Evolutionary conservation across 2,797 vertebrate genomes (phyloP).

Genomic region (Pempheris klunzingeri): DNA sequence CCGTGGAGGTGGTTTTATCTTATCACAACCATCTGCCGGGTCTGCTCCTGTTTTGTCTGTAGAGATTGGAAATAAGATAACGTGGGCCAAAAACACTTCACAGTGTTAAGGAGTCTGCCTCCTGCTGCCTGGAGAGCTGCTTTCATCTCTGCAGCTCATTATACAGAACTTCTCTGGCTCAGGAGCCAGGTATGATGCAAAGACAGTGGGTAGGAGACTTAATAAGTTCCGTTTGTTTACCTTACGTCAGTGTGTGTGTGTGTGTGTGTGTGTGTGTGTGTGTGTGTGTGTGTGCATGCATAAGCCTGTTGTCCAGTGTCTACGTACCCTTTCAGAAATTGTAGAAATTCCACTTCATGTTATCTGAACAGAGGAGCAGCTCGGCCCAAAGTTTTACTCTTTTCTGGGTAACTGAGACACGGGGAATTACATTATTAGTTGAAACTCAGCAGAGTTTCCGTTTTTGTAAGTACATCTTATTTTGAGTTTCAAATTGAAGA

Average conservation of each 20-base stretch:
- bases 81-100: slow-evolving; percentile 59
- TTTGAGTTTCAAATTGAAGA: not conserved
- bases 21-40: slow-evolving; percentile 77
- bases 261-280: slow-evolving; percentile 30
- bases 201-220: slow-evolving; percentile 65
- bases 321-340: not conserved
- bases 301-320: slow-evolving; percentile 11
- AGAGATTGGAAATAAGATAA: slow-evolving; percentile 70
- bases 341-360: not conserved
- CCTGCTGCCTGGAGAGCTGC: slow-evolving; percentile 68
- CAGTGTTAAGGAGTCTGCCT: slow-evolving; percentile 64
- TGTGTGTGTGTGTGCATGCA: slow-evolving; percentile 16
- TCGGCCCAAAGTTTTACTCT: not conserved
- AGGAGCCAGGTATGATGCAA: slow-evolving; percentile 63
- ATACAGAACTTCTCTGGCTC: slow-evolving; percentile 50
- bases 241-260: slow-evolving; percentile 48
- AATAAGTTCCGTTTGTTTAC: slow-evolving; percentile 67
- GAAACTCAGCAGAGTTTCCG: not conserved
- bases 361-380: not conserved
- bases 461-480: not conserved
- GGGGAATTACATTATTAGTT: not conserved
- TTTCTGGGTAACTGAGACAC: not conserved
- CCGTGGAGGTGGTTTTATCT: slow-evolving; percentile 64
- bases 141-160: slow-evolving; percentile 78
- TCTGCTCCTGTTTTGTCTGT: slow-evolving; percentile 73